Conservation (phyloP, 1,140 invertebrate genomes). For the Bombus balteatus region DNA sequence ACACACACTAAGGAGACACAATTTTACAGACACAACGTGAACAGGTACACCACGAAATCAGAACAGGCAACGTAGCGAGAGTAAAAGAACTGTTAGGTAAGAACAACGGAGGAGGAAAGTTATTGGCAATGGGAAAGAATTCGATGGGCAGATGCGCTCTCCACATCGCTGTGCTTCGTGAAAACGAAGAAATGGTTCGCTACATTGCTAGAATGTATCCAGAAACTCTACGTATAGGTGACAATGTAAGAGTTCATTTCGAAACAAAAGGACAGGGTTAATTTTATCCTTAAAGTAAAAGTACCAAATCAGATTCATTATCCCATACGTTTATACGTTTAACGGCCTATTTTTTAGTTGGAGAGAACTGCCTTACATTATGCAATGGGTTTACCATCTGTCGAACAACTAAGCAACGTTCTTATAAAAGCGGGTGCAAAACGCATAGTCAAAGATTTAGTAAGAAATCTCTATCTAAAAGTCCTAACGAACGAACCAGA, state of each 20-base stretch:
- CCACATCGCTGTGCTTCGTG: constrained; percentile 91
- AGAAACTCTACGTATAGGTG: constrained; percentile 88
- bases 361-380: constrained; percentile 94
- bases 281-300: neutral
- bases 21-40: constrained; percentile 87
- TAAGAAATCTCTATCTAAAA: constrained; percentile 63
- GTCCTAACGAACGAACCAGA: neutral
- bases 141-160: constrained; percentile 87
- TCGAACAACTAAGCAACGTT: constrained; percentile 90
- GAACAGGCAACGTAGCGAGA: constrained; percentile 85
- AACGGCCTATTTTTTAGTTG: constrained; percentile 84
- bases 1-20: too few relatives aligned
- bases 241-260: constrained; percentile 88
- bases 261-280: neutral
- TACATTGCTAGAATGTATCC: constrained; percentile 89
- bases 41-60: constrained; percentile 89
- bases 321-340: neutral
- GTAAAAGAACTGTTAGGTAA: constrained; percentile 85
- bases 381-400: constrained; percentile 93
- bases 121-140: constrained; percentile 90
- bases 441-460: constrained; percentile 91
- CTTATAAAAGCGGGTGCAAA: constrained; percentile 92
- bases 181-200: constrained; percentile 90
- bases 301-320: too few relatives aligned
- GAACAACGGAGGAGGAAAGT: constrained; percentile 85